Evolutionary conservation across 2,797 vertebrate species (phyloP).

Genomic region (Squalus acanthias): DNA sequence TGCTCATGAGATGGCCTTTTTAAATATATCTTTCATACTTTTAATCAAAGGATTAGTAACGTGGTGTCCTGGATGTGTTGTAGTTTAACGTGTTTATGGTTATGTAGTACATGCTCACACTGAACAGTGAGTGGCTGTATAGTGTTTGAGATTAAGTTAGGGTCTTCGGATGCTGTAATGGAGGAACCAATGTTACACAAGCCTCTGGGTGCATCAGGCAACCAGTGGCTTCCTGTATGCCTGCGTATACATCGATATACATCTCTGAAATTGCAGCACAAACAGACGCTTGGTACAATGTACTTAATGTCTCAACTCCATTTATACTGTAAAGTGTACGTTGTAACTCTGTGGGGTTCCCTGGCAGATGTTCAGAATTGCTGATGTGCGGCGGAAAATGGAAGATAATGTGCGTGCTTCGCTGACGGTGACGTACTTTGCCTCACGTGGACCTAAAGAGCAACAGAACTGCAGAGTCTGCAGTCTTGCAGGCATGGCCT

Average conservation of each 20-base stretch:
- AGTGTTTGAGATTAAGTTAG: not conserved
- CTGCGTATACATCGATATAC: not conserved
- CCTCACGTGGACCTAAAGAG: not conserved
- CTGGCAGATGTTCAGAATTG: not conserved
- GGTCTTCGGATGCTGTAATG: not conserved
- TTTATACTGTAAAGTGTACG: not conserved
- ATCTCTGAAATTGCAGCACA: not conserved
- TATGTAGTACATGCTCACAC: not conserved
- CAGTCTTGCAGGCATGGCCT: not conserved
- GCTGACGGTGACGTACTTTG: not conserved
- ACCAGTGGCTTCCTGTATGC: not conserved
- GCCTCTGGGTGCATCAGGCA: not conserved
- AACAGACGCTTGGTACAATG: not conserved
- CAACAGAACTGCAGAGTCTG: not conserved
- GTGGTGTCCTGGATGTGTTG: not conserved
- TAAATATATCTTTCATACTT: not conserved
- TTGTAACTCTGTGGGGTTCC: not conserved
- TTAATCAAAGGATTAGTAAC: not conserved
- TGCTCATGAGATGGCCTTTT: not conserved
- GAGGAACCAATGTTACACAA: not conserved
- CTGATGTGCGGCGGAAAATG: not conserved
- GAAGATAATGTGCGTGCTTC: not conserved
- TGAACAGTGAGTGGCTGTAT: not conserved
- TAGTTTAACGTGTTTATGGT: not conserved
- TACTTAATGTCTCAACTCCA: not conserved